A percentile compares a stretch with the other conserved stretches of the same genome.
Evolutionary conservation across 2,113 vertebrate species (phyloP).

Genomic region (Pachyramphus minor): DNA sequence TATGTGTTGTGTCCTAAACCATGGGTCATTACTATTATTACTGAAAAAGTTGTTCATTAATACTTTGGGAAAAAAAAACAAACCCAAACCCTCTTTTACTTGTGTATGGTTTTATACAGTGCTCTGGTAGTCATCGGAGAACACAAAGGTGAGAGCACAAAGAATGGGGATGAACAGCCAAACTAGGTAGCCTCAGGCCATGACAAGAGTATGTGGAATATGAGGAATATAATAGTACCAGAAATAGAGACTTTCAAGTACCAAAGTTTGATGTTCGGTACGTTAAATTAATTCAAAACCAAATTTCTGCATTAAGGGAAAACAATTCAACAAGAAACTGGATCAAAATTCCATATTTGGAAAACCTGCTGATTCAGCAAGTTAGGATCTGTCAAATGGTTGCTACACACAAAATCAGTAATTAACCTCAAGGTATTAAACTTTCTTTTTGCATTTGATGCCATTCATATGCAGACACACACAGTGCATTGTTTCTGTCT

Average conservation of each 20-base stretch:
- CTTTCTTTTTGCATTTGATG: not conserved
- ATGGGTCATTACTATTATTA: not conserved
- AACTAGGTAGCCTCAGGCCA: not conserved
- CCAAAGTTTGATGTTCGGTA: not conserved
- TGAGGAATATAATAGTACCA: not conserved
- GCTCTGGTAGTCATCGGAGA: not conserved
- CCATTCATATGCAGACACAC: not conserved
- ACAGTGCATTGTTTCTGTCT: not conserved
- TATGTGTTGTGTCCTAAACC: not conserved
- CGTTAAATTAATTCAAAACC: not conserved
- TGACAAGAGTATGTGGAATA: not conserved
- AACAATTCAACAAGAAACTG: not conserved
- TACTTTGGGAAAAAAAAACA: not conserved
- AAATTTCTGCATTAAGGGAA: not conserved
- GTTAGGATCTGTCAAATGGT: not conserved
- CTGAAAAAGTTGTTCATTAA: not conserved
- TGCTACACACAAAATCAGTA: not conserved
- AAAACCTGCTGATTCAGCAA: not conserved
- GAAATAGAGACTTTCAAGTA: not conserved
- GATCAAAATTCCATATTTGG: not conserved
- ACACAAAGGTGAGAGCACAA: not conserved
- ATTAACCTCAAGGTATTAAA: not conserved
- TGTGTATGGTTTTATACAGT: not conserved
- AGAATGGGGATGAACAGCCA: not conserved
- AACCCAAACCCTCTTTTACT: not conserved